Base-by-base conservation (phyloP, 2,888 invertebrate species). In the Antheraea yamamai region DNA sequence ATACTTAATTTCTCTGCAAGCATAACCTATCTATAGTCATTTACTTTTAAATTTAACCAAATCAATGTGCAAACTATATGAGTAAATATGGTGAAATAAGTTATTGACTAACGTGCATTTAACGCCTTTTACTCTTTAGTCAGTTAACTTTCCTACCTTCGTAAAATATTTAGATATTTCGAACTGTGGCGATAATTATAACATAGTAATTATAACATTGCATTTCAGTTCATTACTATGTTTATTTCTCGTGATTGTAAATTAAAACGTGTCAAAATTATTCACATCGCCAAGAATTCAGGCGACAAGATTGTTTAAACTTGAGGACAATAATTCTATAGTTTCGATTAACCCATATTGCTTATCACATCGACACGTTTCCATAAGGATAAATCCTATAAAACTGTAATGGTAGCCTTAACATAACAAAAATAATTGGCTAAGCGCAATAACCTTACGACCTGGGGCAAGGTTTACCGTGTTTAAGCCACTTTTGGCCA, bases 381-480 rank as follows among this genome's bases (percentile, higher is more conserved):
- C 8, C 52, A 73, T 73, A 39, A 70, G 70, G 70, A 72, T 26
- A 58, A 58, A 71, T 16, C 39, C 12, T 66, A 66, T 23, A 61
- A 61, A 61, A 74, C 35, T 30, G 1, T 61, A 58, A 75, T 61
- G n/a, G 61, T 58, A 58, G 47, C 18, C 76, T 79, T 78, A 78
- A 75, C 61, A 30, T 58, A 75, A 82, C 81, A 83, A 84, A 47
- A 86, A 88, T 82, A 87, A 86, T 87, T 83, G 82, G 82, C 80
- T 83, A 86, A 87, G 89, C 86, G 85, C 89, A 87, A 86, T 88
- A 86, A 92, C 92, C 90, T 86, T 84, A 79, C 85, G 92, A 94
- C 94, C 94, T 93, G 87, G 92, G 91, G 81, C 92, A 93, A 93
- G 85, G 83, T 83, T 87, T 88, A 80, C 82, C 87, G 84, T 82